Evolutionary conservation across 2,797 vertebrate species (phyloP).

Genomic region (Oceanodroma leucorhoa): DNA sequence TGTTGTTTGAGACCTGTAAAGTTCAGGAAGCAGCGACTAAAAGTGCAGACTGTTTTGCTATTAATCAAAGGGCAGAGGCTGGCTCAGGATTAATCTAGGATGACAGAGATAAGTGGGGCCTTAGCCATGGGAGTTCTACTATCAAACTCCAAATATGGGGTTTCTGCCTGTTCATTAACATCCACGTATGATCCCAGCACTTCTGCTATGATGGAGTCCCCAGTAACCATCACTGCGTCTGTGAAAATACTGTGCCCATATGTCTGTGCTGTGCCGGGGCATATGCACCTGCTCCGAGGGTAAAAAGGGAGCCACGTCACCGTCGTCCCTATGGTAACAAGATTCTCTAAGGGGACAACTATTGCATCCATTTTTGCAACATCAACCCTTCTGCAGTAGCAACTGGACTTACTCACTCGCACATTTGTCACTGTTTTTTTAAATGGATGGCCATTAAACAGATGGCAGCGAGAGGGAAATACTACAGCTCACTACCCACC

Average conservation of each 20-base stretch:
- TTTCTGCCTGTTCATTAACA: not conserved
- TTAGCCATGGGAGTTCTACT: not conserved
- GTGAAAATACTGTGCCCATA: not conserved
- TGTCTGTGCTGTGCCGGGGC: not conserved
- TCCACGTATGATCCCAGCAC: not conserved
- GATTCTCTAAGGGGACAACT: not conserved
- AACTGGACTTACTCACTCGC: not conserved
- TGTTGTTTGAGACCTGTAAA: not conserved
- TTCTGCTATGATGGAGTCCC: not conserved
- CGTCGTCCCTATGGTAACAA: fast-evolving
- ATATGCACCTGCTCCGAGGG: not conserved
- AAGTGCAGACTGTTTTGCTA: not conserved
- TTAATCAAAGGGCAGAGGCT: not conserved
- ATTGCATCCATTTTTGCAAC: not conserved
- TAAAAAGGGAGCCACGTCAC: not conserved
- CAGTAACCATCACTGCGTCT: not conserved
- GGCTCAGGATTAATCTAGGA: not conserved
- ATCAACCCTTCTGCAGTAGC: not conserved
- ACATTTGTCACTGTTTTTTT: not conserved
- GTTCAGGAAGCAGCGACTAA: not conserved
- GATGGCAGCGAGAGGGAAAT: not conserved
- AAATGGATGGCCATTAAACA: not conserved
- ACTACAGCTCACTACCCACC: not conserved
- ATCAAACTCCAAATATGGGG: not conserved
- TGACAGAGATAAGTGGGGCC: not conserved